Conservation (phyloP, 2,888 invertebrate species). For the Epirrhoe alternata region DNA sequence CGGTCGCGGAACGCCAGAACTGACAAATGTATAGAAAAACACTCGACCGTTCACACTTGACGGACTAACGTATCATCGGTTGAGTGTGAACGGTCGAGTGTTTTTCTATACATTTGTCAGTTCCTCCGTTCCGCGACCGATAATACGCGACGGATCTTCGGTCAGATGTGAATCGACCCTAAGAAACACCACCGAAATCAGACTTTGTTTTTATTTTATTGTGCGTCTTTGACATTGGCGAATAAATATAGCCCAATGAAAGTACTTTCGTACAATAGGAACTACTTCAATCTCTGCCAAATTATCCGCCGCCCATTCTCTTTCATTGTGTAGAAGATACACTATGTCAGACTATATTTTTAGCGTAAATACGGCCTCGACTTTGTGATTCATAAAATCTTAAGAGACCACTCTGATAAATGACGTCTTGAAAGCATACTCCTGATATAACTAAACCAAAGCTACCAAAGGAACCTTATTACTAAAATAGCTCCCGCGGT, state of each 20-base stretch:
- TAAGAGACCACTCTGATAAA: slow-evolving; percentile 15
- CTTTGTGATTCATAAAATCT: slow-evolving; percentile 56
- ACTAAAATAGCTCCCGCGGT: no score
- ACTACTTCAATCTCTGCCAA: slow-evolving; percentile 36
- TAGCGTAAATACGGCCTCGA: slow-evolving; percentile 48
- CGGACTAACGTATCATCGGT: no score
- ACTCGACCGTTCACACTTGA: no score
- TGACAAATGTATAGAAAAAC: no score
- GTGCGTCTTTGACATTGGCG: slow-evolving; percentile 31
- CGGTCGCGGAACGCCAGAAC: no score
- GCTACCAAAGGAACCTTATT: no score
- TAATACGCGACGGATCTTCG: no score
- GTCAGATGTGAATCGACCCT: no score
- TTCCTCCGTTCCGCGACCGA: no score
- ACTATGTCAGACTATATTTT: slow-evolving; percentile 53
- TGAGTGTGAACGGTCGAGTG: no score
- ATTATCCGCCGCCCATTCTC: slow-evolving; percentile 36
- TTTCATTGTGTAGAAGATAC: slow-evolving; percentile 30
- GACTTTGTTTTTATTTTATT: slow-evolving; percentile 8
- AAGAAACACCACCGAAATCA: neutral
- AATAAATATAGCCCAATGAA: slow-evolving; percentile 29
- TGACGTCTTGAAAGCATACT: neutral
- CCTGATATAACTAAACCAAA: neutral
- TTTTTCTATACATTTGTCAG: no score
- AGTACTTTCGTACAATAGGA: slow-evolving; percentile 34